Percentiles rank a stretch among this genome's conserved stretches.
These are phyloP conservation scores for Cataglyphis rosenhaueri DNA, from an alignment of 2,888 invertebrate species.

Conservation along the genomic window DNA sequence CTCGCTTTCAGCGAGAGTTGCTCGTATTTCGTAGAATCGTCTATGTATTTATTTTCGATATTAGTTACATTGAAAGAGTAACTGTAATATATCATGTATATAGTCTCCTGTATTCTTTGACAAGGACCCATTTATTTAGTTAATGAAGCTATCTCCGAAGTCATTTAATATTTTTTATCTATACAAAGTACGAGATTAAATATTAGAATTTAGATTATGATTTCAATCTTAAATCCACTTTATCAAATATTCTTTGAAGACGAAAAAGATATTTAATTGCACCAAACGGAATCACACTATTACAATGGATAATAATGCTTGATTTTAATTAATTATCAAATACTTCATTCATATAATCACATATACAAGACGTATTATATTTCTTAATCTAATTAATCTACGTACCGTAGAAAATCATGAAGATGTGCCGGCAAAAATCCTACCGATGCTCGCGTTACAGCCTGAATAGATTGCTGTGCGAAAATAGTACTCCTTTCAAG, in stretches of 20 bases:
- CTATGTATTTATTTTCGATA: neutral
- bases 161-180: neutral
- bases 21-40: neutral
- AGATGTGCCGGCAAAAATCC: conserved; percentile 12
- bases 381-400: conserved; percentile 16
- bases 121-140: conserved; percentile 10
- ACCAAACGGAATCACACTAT: neutral
- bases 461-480: conserved; percentile 34
- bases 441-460: neutral
- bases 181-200: neutral
- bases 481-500: conserved; percentile 40
- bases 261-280: conserved; percentile 10
- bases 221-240: neutral
- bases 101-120: neutral
- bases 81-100: neutral
- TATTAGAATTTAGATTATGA: neutral
- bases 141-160: conserved; percentile 24
- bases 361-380: neutral
- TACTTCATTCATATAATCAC: neutral
- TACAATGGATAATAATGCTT: neutral
- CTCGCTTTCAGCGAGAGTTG: neutral
- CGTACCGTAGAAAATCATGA: neutral
- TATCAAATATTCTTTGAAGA: neutral
- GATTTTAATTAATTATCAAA: conserved; percentile 7
- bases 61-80: neutral